Conservation (phyloP, 2,113 vertebrate genomes). For the Pedetes capensis region DNA sequence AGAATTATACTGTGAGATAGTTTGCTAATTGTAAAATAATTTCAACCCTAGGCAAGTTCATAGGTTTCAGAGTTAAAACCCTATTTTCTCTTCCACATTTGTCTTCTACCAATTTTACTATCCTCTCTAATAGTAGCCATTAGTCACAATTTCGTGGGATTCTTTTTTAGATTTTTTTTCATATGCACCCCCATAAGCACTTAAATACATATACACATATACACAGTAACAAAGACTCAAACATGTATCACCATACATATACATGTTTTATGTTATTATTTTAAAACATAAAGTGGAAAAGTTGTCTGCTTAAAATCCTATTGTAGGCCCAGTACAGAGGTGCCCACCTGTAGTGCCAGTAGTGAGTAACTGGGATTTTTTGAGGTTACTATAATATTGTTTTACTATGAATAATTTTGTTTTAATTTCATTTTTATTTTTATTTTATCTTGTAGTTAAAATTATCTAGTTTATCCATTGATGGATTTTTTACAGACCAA, state of each 20-base stretch:
- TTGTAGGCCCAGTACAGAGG: too few relatives aligned
- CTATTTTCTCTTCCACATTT: background rate
- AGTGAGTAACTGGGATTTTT: too few relatives aligned
- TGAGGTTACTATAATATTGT: background rate
- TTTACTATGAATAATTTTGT: background rate
- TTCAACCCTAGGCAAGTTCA: background rate
- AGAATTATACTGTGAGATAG: background rate
- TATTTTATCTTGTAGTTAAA: background rate
- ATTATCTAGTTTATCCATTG: background rate
- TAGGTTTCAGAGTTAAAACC: background rate
- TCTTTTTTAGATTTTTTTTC: background rate
- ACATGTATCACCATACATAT: background rate
- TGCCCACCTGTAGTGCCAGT: too few relatives aligned
- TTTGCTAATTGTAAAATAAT: background rate
- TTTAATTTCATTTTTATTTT: background rate
- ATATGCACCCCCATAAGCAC: background rate
- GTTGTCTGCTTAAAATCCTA: background rate
- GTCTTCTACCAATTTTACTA: background rate
- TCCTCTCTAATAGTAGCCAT: background rate
- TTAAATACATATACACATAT: background rate
- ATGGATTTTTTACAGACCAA: background rate
- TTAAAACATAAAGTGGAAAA: background rate
- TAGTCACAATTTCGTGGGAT: background rate
- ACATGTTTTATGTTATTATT: background rate
- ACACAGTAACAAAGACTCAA: rapidly evolving